Conservation (phyloP, 2,113 vertebrate genomes). For the Vulpes ferrilata region DNA sequence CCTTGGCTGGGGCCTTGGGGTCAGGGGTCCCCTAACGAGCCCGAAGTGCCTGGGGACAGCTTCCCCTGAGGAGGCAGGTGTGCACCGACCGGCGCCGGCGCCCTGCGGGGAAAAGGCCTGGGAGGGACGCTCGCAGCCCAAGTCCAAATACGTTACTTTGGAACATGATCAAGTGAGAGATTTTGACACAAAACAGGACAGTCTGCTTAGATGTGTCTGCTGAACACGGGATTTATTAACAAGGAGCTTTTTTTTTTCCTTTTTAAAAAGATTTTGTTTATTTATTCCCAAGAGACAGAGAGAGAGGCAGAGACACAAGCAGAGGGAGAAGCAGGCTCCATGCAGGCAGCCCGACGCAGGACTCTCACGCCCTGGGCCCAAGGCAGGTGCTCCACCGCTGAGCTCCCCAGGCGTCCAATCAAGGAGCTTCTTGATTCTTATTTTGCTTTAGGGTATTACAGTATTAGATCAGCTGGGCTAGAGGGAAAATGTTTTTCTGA, state of each 20-base stretch:
- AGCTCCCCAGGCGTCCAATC: not conserved
- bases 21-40: not conserved
- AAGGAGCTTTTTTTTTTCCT: not conserved
- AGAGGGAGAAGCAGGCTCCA: too few species aligned
- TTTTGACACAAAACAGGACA: not conserved
- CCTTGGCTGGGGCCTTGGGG: not conserved
- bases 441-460: constrained; percentile 41
- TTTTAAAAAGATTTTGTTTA: too few species aligned
- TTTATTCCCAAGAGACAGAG: too few species aligned
- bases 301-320: too few species aligned
- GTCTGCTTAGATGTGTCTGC: not conserved
- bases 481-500: constrained; percentile 46
- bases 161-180: not conserved
- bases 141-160: constrained; percentile 38
- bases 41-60: not conserved
- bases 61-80: not conserved
- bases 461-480: not conserved
- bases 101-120: too few species aligned
- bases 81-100: too few species aligned
- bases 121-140: rapidly evolving
- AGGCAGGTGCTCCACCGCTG: too few species aligned
- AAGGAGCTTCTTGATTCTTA: constrained; percentile 46
- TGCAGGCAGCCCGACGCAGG: too few species aligned
- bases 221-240: not conserved
- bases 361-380: too few species aligned